A percentile compares a stretch with the other conserved stretches of the same genome.
phyloP scores from a whole-genome alignment of 1,140 invertebrate genomes.

The Drosophila pachea region DNA sequence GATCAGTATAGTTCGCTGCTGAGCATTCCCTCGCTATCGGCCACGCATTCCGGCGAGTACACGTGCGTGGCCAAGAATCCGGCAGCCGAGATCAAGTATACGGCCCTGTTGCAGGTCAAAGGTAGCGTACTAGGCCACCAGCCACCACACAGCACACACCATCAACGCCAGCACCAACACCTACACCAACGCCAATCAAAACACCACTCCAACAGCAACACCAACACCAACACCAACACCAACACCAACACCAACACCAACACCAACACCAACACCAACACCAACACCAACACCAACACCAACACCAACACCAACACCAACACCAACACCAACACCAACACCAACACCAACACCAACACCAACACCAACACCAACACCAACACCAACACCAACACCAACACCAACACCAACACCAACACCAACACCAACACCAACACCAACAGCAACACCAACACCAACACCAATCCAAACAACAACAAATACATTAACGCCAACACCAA shows the following conservation, averaged over 20 bases:
- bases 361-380: not conserved
- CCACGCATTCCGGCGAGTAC: conserved; percentile 88
- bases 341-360: too few relatives aligned
- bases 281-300: too few relatives aligned
- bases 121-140: conserved; percentile 82
- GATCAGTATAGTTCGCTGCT: conserved; percentile 88
- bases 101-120: conserved; percentile 89
- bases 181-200: too few relatives aligned
- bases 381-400: not conserved
- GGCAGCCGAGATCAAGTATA: conserved; percentile 88
- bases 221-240: too few relatives aligned
- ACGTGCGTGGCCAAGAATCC: conserved; percentile 89
- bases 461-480: not conserved
- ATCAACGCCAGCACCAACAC: not conserved
- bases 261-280: not conserved
- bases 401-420: too few relatives aligned
- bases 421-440: not conserved
- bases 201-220: too few relatives aligned
- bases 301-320: not conserved
- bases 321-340: too few relatives aligned
- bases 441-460: conserved; percentile 1
- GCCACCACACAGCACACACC: not conserved
- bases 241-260: not conserved
- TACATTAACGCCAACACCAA: too few relatives aligned
- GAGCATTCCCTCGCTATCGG: conserved; percentile 87